Conservation (phyloP, 2,113 vertebrate genomes). For the Struthio camelus region DNA sequence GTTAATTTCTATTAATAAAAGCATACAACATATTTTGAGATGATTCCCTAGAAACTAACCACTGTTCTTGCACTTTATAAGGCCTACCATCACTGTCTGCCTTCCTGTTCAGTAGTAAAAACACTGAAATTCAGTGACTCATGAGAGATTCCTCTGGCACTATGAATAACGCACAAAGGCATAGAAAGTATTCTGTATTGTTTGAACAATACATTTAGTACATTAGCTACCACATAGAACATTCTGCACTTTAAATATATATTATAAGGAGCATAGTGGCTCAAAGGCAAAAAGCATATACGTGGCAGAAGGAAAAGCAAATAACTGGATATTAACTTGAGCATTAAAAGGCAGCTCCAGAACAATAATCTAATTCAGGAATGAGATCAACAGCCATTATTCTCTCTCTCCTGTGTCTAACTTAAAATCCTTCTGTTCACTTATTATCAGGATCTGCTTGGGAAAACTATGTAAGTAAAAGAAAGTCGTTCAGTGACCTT, state of each 20-base stretch:
- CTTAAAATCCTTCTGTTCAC: not conserved
- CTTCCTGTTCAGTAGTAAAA: constrained; percentile 28
- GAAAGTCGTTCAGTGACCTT: not conserved
- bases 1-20: not conserved
- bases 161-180: not conserved
- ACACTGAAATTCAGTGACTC: constrained; percentile 23
- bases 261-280: not conserved
- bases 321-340: not conserved
- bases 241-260: not conserved
- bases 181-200: not conserved
- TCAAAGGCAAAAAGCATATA: not conserved
- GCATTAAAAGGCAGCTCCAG: not conserved
- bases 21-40: not conserved
- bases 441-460: not conserved
- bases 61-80: not conserved
- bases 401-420: not conserved
- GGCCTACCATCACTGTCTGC: not conserved
- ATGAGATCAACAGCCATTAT: not conserved
- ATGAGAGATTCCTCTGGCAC: not conserved
- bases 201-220: constrained; percentile 15
- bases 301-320: not conserved
- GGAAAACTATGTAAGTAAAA: not conserved
- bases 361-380: not conserved
- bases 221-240: constrained; percentile 8
- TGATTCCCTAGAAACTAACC: not conserved